These are phyloP conservation scores for Gadus chalcogrammus DNA, from an alignment of 2,113 vertebrate species.

Conservation along the genomic window DNA sequence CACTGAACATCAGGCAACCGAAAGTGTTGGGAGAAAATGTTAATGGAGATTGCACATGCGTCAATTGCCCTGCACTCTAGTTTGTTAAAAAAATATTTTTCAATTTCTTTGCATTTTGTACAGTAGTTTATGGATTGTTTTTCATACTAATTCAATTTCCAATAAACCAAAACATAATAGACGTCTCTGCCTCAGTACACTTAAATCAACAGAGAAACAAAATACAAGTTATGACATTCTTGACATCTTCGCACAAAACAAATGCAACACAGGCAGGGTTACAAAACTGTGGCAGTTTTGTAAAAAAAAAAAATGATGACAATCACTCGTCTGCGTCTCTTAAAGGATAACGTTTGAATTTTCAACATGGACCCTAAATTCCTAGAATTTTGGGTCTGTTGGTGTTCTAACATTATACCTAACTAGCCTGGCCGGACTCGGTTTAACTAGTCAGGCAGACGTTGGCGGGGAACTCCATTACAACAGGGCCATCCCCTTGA, in stretches of 20 bases:
- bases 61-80: no score
- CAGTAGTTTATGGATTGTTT: neutral
- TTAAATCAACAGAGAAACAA: slow-evolving; percentile 11
- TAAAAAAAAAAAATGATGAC: neutral
- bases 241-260: neutral
- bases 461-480: no score
- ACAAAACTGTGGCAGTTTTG: neutral
- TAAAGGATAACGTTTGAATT: neutral
- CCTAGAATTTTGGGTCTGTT: no score
- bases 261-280: neutral
- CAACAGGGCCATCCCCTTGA: no score
- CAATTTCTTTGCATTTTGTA: neutral
- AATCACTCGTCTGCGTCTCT: neutral
- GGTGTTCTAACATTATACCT: no score
- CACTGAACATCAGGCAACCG: slow-evolving; percentile 11
- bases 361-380: no score
- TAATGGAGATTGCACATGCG: neutral
- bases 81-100: no score
- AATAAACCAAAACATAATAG: neutral
- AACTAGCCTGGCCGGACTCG: no score
- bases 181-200: slow-evolving; percentile 2
- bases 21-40: neutral
- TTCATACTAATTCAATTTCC: neutral
- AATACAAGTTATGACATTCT: neutral
- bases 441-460: no score